These are phyloP conservation scores for Brachionus asplanchnoidis DNA, from an alignment of 1,140 invertebrate genomes.

Conservation along the genomic window DNA sequence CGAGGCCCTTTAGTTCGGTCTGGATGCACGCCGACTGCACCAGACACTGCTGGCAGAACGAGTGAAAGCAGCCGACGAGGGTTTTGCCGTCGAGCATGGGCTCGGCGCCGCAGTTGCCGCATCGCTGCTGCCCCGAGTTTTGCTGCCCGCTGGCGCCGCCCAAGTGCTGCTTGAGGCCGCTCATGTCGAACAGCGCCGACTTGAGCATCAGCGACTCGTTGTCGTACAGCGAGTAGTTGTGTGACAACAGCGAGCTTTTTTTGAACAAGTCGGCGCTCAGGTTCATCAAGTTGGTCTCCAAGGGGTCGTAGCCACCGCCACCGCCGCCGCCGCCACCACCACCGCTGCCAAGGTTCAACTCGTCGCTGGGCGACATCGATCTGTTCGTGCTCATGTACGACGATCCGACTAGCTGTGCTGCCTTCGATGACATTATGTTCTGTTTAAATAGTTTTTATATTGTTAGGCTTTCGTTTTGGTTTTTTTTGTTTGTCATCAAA, in stretches of 20 bases:
- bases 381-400: neutral
- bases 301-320: neutral
- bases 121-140: neutral
- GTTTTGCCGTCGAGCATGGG: slow-evolving; percentile 24
- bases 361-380: slow-evolving; percentile 2
- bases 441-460: neutral
- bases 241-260: neutral
- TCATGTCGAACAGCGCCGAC: neutral
- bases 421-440: slow-evolving; percentile 17
- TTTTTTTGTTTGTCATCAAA: neutral
- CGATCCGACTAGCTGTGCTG: neutral
- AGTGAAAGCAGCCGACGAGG: neutral
- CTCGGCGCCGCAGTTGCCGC: neutral
- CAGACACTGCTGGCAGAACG: slow-evolving; percentile 1
- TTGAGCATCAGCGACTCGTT: neutral
- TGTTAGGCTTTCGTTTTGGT: neutral
- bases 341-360: neutral
- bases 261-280: neutral
- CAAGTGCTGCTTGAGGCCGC: neutral
- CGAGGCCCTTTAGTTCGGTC: neutral
- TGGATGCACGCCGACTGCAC: neutral
- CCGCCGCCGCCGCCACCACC: neutral
- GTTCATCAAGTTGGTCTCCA: neutral
- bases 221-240: neutral
- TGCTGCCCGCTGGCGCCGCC: neutral